Evolutionary conservation across 1,140 invertebrate genomes (phyloP), one percentile per base, ranked within the genome.

Genomic region (Streblospio benedicti): DNA sequence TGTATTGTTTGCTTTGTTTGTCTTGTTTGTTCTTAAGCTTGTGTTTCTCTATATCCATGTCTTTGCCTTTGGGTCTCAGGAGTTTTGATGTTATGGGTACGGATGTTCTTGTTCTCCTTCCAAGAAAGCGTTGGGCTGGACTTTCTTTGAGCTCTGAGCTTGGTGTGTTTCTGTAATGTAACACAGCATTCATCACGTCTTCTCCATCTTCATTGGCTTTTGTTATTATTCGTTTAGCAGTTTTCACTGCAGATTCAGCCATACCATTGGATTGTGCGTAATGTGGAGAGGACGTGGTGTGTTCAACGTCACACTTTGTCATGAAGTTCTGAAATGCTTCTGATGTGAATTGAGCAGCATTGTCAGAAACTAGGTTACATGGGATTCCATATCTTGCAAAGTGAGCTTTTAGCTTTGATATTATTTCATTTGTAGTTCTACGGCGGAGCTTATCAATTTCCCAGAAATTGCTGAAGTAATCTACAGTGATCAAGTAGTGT

Each of bases 311-410:
- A 59, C 41, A 60, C 2, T 56, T 38, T 6, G 18, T 30, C 20
- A 52, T 52, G 30, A 70, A 70, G 1, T 63, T 23, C 20, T n/a
- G 2, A 31, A 71, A 71, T 23, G 35, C 64, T 31, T 25, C 33
- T 32, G 59, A 56, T 18, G 16, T 31, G 55, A 59, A 71, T 49
- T 69, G 63, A 9, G 67, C 61, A 0, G 59, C 65, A 52, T 69
- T 70, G 47, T 70, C 69, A 14, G 61, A 59, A 0, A 67, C 27
- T 0, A 69, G 4, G 3, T 25, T 18, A 5, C 63, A 57, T 23
- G 63, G 61, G 3, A 70, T 66, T 4, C 65, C 66, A 53, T 65
- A 50, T 20, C 58, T 57, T 1, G 62, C 64, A 59, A 69, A 71
- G 0, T 64, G 52, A 16, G 47, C 43, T 31, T 62, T 66, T 23